phyloP scores from a whole-genome alignment of 2,888 invertebrate genomes.

The Xiphydria camelus region DNA sequence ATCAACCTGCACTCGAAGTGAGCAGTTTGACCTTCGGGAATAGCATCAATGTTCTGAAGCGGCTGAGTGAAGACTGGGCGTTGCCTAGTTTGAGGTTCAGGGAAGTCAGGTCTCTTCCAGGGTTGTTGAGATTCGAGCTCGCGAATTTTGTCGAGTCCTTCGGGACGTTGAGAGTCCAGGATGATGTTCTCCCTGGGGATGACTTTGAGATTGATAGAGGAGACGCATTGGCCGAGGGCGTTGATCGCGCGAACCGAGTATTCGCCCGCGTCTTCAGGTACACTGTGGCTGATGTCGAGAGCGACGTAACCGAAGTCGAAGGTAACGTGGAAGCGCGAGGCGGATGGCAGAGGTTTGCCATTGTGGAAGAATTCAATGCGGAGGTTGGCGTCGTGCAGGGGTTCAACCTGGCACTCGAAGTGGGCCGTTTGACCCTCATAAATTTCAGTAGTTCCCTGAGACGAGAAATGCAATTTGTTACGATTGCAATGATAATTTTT shows the following conservation, averaged over 20 bases:
- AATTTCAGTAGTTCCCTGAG: constrained; percentile 80
- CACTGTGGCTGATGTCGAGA: constrained; percentile 90
- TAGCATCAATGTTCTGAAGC: constrained; percentile 84
- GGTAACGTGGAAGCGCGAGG: constrained; percentile 89
- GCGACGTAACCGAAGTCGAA: constrained; percentile 98
- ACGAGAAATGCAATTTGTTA: neutral
- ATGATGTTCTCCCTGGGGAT: constrained; percentile 84
- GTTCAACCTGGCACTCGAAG: constrained; percentile 93
- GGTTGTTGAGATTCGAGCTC: constrained; percentile 82
- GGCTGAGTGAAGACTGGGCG: constrained; percentile 94
- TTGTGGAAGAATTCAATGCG: constrained; percentile 91
- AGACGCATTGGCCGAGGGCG: constrained; percentile 85
- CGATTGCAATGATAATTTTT: neutral
- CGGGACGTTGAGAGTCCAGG: constrained; percentile 90
- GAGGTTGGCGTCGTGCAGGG: constrained; percentile 86
- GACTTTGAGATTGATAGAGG: constrained; percentile 80
- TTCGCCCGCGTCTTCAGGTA: constrained; percentile 94
- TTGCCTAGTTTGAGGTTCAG: constrained; percentile 83
- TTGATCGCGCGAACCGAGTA: constrained; percentile 93
- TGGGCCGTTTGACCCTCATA: constrained; percentile 93
- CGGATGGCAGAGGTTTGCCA: constrained; percentile 88
- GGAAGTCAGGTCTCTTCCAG: constrained; percentile 77
- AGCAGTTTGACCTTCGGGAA: constrained; percentile 86
- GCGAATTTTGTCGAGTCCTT: constrained; percentile 89
- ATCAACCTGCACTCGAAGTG: constrained; percentile 95